Percentiles rank a stretch among this genome's conserved stretches.
phyloP scores from a whole-genome alignment of 2,113 vertebrate genomes.

The Lepus europaeus region DNA sequence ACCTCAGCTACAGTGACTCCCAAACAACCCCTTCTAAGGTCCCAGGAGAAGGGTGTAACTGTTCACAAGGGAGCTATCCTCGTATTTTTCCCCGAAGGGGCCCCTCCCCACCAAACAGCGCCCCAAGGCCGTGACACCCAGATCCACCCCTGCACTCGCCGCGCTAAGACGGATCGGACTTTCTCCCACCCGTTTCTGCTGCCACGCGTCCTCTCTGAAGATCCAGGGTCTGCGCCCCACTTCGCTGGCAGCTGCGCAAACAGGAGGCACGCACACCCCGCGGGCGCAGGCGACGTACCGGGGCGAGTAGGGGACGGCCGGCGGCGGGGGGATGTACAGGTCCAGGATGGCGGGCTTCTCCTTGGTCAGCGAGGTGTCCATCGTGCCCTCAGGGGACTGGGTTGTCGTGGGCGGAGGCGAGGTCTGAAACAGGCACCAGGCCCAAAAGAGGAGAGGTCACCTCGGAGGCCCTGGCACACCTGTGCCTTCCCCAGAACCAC shows the following conservation, averaged over 20 bases:
- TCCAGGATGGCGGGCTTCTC: conserved; percentile 94
- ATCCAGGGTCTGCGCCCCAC: neutral
- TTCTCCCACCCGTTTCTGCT: too few species aligned
- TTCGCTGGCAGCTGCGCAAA: rapidly evolving
- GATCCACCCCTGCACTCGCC: neutral
- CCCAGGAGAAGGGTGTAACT: neutral
- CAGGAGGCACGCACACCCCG: neutral
- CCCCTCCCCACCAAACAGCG: neutral
- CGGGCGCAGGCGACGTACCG: conserved; percentile 86
- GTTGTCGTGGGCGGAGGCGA: conserved; percentile 84
- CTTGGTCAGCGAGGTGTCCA: conserved; percentile 89
- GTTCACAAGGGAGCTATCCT: neutral
- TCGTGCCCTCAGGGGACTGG: conserved; percentile 87
- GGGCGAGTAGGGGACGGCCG: conserved; percentile 92
- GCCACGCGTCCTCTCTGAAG: neutral
- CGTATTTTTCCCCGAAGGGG: neutral
- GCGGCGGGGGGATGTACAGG: conserved; percentile 94
- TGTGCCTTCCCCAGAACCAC: neutral
- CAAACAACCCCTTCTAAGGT: neutral
- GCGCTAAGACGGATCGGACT: neutral
- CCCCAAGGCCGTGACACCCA: neutral
- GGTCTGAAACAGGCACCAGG: conserved; percentile 85
- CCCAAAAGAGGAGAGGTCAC: neutral
- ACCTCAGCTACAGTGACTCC: neutral
- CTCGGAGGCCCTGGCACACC: rapidly evolving